phyloP scores from a whole-genome alignment of 2,113 vertebrate genomes.

The Sebastes schlegelii region DNA sequence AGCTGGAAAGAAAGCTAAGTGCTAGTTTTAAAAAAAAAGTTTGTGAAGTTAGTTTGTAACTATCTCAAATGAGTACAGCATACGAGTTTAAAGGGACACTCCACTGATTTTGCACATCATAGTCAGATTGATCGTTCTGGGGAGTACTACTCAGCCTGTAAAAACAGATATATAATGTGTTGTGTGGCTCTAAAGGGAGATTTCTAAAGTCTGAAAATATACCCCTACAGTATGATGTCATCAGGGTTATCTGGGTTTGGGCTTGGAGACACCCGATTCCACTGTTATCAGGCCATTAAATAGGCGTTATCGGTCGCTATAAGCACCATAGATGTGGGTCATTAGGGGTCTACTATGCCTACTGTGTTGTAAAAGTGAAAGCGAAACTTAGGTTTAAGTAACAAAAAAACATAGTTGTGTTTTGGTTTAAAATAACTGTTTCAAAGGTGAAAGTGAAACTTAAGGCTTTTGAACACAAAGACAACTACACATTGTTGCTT shows the following conservation, averaged over 20 bases:
- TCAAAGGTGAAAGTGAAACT: no score
- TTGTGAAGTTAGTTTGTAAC: not conserved
- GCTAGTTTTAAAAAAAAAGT: constrained; percentile 32
- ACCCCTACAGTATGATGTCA: not conserved
- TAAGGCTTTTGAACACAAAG: no score
- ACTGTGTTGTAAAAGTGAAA: no score
- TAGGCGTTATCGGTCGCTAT: no score
- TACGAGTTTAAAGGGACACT: not conserved
- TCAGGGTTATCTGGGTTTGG: not conserved
- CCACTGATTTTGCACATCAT: not conserved
- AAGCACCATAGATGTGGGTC: no score
- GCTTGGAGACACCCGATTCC: not conserved
- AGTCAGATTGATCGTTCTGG: not conserved
- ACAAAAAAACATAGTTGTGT: no score
- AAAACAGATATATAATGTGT: not conserved
- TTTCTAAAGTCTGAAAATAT: not conserved
- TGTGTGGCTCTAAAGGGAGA: not conserved
- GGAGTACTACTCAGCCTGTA: not conserved
- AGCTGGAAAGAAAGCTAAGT: constrained; percentile 40
- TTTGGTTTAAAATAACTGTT: no score
- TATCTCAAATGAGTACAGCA: not conserved
- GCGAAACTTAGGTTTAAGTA: no score
- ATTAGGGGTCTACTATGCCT: no score
- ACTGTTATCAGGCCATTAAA: no score
- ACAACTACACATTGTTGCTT: no score